Percentiles rank a stretch among this genome's conserved stretches.
Conservation (phyloP, 2,797 vertebrate species). For the Lepus townsendii region DNA sequence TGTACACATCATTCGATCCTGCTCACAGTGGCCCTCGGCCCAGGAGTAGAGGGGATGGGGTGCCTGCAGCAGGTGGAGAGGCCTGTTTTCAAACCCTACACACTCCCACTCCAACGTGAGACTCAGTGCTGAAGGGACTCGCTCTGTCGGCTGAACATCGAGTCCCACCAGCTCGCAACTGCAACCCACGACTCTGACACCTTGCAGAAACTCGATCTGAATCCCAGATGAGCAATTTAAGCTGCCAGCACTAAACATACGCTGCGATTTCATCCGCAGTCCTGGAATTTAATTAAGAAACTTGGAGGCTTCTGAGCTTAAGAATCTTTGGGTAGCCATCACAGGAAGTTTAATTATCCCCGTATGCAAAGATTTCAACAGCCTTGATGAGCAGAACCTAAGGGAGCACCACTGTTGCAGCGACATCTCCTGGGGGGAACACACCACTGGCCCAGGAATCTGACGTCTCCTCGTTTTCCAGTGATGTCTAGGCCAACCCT, state of each 20-base stretch:
- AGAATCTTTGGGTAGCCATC: background rate
- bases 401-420: background rate
- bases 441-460: background rate
- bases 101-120: background rate
- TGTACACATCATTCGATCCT: background rate
- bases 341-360: slow-evolving; percentile 34
- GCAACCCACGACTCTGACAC: background rate
- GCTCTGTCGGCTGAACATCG: background rate
- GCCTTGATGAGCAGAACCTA: background rate
- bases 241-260: slow-evolving; percentile 1
- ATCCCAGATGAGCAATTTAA: background rate
- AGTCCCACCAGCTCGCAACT: background rate
- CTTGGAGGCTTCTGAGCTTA: slow-evolving; percentile 21
- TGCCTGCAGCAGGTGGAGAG: background rate
- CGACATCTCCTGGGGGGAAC: background rate
- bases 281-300: slow-evolving; percentile 30
- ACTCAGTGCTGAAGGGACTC: background rate
- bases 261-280: slow-evolving; percentile 13
- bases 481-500: background rate
- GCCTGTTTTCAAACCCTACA: background rate
- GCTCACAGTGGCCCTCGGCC: background rate
- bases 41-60: background rate
- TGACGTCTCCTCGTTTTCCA: background rate
- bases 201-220: background rate
- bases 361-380: slow-evolving; percentile 30